These are phyloP conservation scores for Hephaestus fuliginosus DNA, from an alignment of 2,797 vertebrate genomes.

Conservation along the genomic window DNA sequence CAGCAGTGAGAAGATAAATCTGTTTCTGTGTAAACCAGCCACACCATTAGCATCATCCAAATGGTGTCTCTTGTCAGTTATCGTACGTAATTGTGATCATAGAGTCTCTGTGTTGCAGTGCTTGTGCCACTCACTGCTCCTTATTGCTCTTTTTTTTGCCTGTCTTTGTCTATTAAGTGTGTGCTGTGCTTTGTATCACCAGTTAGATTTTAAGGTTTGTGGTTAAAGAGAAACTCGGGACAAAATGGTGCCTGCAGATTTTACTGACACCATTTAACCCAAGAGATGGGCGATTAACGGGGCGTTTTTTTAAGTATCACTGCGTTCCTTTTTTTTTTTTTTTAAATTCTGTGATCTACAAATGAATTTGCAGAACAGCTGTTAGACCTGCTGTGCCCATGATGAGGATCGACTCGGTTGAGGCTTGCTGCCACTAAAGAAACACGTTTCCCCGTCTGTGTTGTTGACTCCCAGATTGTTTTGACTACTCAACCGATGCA, in stretches of 20 bases:
- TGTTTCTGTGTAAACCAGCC: constrained; percentile 37
- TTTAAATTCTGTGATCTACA: constrained; percentile 19
- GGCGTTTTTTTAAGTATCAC: not conserved
- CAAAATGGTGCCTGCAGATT: constrained; percentile 68
- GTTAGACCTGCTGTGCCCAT: constrained; percentile 49
- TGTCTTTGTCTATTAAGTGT: constrained; percentile 45
- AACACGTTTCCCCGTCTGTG: constrained; percentile 90
- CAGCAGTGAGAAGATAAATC: constrained; percentile 52
- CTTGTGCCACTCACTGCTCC: constrained; percentile 68
- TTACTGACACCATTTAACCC: constrained; percentile 24
- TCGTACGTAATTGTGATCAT: constrained; percentile 55
- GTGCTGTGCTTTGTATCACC: constrained; percentile 48
- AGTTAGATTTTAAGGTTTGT: constrained; percentile 10
- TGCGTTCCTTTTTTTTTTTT: not conserved
- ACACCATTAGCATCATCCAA: constrained; percentile 61
- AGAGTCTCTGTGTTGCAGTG: constrained; percentile 63
- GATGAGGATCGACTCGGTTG: constrained; percentile 45
- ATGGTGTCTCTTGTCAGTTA: constrained; percentile 66
- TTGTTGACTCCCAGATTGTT: constrained; percentile 99
- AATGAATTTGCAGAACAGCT: constrained; percentile 25
- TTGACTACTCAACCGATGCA: constrained; percentile 97
- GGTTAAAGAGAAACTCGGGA: constrained; percentile 36
- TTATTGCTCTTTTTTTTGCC: constrained; percentile 21
- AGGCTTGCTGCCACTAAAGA: constrained; percentile 79
- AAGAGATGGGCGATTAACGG: constrained; percentile 12